Percentiles rank a stretch among this genome's conserved stretches.
These are phyloP conservation scores for Cololabis saira DNA, from an alignment of 2,113 vertebrate genomes.

Conservation along the genomic window DNA sequence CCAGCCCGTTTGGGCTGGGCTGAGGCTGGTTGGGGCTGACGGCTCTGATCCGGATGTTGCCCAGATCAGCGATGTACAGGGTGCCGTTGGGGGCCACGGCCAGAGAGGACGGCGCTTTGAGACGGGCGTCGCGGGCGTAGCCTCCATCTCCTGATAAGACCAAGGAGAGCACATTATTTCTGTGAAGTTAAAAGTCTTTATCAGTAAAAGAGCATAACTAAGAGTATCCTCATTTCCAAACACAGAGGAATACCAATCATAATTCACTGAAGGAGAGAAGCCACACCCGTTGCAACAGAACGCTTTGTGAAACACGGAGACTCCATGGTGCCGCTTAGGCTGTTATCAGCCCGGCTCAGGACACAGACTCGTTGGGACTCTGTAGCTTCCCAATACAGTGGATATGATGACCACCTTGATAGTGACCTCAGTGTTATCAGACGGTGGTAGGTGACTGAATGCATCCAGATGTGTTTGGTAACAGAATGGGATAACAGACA, in stretches of 20 bases:
- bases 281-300: constrained; percentile 10
- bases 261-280: constrained; percentile 16
- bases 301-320: constrained; percentile 36
- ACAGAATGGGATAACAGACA: constrained; percentile 54
- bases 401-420: constrained; percentile 65
- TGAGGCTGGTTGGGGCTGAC: constrained; percentile 90
- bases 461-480: constrained; percentile 59
- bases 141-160: constrained; percentile 88
- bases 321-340: constrained; percentile 34
- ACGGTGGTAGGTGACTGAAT: constrained; percentile 50
- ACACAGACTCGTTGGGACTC: constrained; percentile 42
- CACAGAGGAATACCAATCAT: constrained; percentile 24
- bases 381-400: constrained; percentile 34
- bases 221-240: constrained; percentile 7
- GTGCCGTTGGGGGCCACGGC: constrained; percentile 93
- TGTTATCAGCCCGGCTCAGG: constrained; percentile 67
- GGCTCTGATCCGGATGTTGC: constrained; percentile 93
- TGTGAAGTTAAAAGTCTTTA: constrained; percentile 21
- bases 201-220: constrained; percentile 10
- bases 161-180: constrained; percentile 19
- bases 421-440: constrained; percentile 68
- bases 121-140: constrained; percentile 93
- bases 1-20: constrained; percentile 82
- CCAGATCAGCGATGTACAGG: constrained; percentile 93
- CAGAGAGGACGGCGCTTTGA: constrained; percentile 94